phyloP scores from a whole-genome alignment of 1,140 invertebrate species.

The Drosophila parvula region DNA sequence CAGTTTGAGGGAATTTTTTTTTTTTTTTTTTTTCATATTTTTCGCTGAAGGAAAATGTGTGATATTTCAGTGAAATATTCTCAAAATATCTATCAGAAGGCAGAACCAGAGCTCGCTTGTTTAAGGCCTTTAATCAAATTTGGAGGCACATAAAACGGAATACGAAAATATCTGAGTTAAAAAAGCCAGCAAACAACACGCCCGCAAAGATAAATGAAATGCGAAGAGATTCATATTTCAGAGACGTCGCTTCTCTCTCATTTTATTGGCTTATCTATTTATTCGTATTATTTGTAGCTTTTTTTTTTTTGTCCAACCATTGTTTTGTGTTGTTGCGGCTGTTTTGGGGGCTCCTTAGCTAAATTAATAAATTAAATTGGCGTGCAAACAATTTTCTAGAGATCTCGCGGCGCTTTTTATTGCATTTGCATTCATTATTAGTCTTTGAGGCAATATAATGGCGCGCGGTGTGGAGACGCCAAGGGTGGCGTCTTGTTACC shows the following conservation, averaged over 20 bases:
- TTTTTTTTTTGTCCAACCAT: constrained; percentile 25
- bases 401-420: constrained; percentile 54
- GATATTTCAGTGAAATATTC: not conserved
- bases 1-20: constrained; percentile 11
- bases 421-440: constrained; percentile 74
- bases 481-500: constrained; percentile 7
- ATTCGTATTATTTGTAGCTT: constrained; percentile 35
- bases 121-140: constrained; percentile 38
- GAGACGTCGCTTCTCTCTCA: not conserved
- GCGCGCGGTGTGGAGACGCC: not conserved
- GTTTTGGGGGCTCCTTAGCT: constrained; percentile 38
- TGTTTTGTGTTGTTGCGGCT: constrained; percentile 46
- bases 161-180: constrained; percentile 14
- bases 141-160: constrained; percentile 12
- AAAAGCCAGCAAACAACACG: too few relatives aligned
- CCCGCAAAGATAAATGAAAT: constrained; percentile 29
- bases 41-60: not conserved
- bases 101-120: not conserved
- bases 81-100: not conserved
- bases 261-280: constrained; percentile 44
- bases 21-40: too few relatives aligned
- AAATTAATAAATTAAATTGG: constrained; percentile 76
- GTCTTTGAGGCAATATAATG: constrained; percentile 5
- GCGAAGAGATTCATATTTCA: constrained; percentile 37
- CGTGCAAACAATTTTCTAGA: constrained; percentile 67